Evolutionary conservation across 2,888 invertebrate species (phyloP).

Genomic region (Adineta ricciae): DNA sequence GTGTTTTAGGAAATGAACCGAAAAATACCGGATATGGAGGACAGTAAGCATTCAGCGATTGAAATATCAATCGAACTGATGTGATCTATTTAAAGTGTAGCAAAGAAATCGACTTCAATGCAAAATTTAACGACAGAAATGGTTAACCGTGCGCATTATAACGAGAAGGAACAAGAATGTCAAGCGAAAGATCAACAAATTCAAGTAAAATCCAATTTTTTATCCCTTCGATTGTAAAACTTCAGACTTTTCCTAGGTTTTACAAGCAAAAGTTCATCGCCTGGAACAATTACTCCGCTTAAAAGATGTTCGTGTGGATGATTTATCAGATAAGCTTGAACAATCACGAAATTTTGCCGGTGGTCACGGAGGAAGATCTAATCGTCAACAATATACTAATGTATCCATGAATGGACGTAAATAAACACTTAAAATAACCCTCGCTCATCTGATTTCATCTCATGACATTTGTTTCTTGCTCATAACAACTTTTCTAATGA

Average conservation of each 20-base stretch:
- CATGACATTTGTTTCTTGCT: background rate
- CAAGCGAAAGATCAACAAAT: constrained; percentile 34
- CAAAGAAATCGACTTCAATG: constrained; percentile 6
- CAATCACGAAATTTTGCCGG: background rate
- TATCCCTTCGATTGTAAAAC: background rate
- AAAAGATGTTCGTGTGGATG: constrained; percentile 32
- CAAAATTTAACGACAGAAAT: background rate
- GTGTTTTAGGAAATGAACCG: background rate
- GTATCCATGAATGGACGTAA: background rate
- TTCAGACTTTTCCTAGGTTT: constrained; percentile 13
- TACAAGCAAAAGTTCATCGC: constrained; percentile 32
- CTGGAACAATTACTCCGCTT: constrained; percentile 33
- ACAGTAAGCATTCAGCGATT: background rate
- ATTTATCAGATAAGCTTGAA: constrained; percentile 29
- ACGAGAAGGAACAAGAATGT: constrained; percentile 33
- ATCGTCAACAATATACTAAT: background rate
- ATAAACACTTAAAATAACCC: background rate
- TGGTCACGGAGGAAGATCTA: background rate
- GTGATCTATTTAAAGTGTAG: background rate
- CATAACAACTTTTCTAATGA: background rate
- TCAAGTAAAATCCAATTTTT: constrained; percentile 16
- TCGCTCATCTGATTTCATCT: background rate
- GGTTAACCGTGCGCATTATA: constrained; percentile 5
- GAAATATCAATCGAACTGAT: background rate
- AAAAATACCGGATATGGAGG: background rate